phyloP scores from a whole-genome alignment of 2,113 vertebrate genomes.

The Planiliza haematocheilus region DNA sequence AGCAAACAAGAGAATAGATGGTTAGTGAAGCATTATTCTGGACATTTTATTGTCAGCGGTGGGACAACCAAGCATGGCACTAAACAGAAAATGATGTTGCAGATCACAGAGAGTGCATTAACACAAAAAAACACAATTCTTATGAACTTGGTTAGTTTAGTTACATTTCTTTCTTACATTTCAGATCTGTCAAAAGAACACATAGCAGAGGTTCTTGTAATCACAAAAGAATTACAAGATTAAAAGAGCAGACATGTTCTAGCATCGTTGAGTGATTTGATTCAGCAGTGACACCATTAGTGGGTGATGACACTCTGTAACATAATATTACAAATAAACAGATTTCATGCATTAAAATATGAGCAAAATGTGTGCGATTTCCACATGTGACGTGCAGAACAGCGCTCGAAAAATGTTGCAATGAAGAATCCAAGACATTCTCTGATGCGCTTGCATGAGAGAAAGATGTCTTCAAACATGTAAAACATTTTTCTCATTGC shows the following conservation, averaged over 20 bases:
- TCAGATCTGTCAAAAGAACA: conserved; percentile 1
- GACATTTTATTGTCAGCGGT: conserved; percentile 29
- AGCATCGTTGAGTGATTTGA: not conserved
- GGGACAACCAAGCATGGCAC: conserved; percentile 30
- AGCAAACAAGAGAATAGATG: conserved; percentile 44
- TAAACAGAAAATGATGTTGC: conserved; percentile 15
- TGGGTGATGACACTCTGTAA: not conserved
- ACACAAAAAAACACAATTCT: not conserved
- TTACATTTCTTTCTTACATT: conserved; percentile 11
- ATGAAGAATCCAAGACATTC: not conserved
- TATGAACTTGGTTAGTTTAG: conserved; percentile 3
- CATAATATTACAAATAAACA: conserved; percentile 1
- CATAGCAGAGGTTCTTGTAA: conserved; percentile 1
- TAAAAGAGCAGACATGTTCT: conserved; percentile 18
- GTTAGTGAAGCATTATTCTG: conserved; percentile 54
- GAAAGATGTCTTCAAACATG: not conserved
- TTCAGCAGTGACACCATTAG: conserved; percentile 14
- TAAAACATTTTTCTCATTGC: conserved; percentile 4
- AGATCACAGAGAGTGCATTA: conserved; percentile 5
- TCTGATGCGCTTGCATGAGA: not conserved
- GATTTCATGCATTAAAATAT: conserved; percentile 24
- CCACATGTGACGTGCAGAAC: not conserved
- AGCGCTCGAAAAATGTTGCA: not conserved
- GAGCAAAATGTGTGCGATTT: not conserved
- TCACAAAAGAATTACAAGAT: conserved; percentile 13